phyloP scores from a whole-genome alignment of 2,888 invertebrate species.

The Resseliella maxima region DNA sequence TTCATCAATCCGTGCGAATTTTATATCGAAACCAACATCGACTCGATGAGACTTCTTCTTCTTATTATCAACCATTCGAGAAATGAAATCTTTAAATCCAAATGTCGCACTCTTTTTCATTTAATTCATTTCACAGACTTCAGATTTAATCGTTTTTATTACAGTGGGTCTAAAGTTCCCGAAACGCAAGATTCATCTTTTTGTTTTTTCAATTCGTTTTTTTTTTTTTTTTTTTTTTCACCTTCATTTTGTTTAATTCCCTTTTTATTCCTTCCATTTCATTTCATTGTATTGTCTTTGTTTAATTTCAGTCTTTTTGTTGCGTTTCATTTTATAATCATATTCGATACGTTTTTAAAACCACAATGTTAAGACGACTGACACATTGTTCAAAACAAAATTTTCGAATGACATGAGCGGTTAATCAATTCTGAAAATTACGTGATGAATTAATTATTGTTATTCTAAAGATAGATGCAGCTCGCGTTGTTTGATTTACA shows the following conservation, averaged over 20 bases:
- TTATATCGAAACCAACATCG: not conserved
- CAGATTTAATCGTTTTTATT: not conserved
- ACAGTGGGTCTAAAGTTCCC: not conserved
- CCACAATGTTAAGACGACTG: no score
- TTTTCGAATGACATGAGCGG: not conserved
- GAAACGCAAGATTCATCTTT: no score
- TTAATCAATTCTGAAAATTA: not conserved
- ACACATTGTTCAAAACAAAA: not conserved
- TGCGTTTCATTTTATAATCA: no score
- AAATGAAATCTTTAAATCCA: slow-evolving; percentile 4
- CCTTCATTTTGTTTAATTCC: no score
- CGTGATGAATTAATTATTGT: slow-evolving; percentile 9
- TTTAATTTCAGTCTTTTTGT: no score
- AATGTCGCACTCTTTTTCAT: not conserved
- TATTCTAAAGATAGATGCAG: no score
- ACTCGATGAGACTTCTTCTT: not conserved
- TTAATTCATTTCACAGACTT: not conserved
- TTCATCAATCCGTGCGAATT: not conserved
- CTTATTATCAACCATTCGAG: not conserved
- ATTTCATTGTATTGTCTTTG: no score
- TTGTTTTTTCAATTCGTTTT: not conserved
- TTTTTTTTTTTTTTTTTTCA: not conserved
- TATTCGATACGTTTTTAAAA: no score
- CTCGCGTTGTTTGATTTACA: no score
- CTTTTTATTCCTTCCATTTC: no score